phyloP scores from a whole-genome alignment of 2,113 vertebrate species.

The Ceyx margarethae region DNA sequence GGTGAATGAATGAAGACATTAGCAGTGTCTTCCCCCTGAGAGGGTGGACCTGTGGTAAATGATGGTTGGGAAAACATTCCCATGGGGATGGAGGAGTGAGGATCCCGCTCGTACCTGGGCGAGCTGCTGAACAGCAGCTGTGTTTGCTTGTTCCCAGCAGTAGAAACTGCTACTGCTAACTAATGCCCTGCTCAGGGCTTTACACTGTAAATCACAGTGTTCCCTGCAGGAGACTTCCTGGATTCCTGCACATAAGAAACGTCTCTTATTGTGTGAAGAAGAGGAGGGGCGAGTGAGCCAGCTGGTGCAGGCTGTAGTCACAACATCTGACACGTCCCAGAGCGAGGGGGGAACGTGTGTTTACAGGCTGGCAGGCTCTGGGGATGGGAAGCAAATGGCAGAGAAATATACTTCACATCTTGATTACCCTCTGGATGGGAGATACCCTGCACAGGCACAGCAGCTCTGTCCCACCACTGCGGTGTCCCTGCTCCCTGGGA shows the following conservation, averaged over 20 bases:
- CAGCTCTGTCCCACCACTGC: rapidly evolving
- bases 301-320: neutral
- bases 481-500: neutral
- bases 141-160: neutral
- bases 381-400: neutral
- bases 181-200: neutral
- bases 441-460: rapidly evolving
- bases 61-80: neutral
- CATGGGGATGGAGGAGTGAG: neutral
- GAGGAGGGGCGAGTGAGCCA: neutral
- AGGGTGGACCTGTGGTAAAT: neutral
- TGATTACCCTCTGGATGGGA: neutral
- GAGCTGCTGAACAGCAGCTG: neutral
- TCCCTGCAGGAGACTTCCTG: slow-evolving; percentile 15
- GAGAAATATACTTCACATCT: neutral
- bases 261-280: neutral
- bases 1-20: too few species aligned
- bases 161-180: neutral
- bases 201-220: neutral
- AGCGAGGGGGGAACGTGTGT: neutral
- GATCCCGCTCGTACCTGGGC: neutral
- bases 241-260: neutral
- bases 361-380: neutral
- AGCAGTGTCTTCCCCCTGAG: neutral
- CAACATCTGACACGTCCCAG: neutral